Evolutionary conservation across 2,113 vertebrate genomes (phyloP).

Genomic region (Dendrocopos noguchii): DNA sequence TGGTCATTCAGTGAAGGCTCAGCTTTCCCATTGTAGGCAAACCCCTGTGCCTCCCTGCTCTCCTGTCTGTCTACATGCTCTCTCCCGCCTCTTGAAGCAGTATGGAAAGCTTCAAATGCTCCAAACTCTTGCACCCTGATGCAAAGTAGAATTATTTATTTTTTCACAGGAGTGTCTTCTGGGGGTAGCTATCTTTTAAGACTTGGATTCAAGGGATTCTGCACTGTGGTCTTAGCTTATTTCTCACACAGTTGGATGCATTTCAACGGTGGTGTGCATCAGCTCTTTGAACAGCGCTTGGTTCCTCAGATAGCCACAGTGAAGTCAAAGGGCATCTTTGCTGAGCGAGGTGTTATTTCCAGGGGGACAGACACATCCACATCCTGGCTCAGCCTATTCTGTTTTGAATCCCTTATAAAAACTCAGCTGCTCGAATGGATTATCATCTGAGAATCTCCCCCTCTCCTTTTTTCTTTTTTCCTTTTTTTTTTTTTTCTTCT

Average conservation of each 20-base stretch:
- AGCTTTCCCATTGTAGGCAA: not conserved
- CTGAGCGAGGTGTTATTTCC: not conserved
- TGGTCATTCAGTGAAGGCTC: not conserved
- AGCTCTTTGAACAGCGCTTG: not conserved
- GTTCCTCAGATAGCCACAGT: not conserved
- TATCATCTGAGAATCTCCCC: not conserved
- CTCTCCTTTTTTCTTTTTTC: not conserved
- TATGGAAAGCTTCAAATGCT: not conserved
- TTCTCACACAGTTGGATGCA: not conserved
- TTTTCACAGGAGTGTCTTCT: not conserved
- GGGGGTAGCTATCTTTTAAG: not conserved
- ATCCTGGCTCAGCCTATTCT: constrained; percentile 12
- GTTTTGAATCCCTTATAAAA: constrained; percentile 32
- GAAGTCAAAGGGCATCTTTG: constrained; percentile 22
- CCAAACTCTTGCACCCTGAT: not conserved
- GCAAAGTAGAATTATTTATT: constrained; percentile 6
- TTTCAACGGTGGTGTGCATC: not conserved
- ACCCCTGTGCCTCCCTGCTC: not conserved
- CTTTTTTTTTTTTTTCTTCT: not conserved
- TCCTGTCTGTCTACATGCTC: not conserved
- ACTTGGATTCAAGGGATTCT: not conserved
- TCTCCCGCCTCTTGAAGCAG: not conserved
- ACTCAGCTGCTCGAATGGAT: not conserved
- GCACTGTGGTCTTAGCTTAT: constrained; percentile 10
- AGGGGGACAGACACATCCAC: not conserved